Evolutionary conservation across 2,113 vertebrate species (phyloP).

Genomic region (Mesitornis unicolor): DNA sequence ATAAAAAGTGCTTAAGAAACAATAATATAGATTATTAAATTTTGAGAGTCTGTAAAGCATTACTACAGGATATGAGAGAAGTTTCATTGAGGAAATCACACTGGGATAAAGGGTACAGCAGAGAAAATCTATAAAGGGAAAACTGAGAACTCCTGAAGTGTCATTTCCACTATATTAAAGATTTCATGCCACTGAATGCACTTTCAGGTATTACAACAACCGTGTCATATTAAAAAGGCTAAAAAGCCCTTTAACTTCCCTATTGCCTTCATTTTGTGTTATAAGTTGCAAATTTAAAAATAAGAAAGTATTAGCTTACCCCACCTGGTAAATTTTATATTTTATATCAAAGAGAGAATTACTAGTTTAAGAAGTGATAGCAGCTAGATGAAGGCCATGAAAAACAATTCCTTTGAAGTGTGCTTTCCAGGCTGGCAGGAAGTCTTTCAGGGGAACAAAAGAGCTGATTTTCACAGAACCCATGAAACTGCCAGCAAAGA

Average conservation of each 20-base stretch:
- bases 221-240: neutral
- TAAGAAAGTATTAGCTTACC: neutral
- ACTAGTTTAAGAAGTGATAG: neutral
- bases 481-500: rapidly evolving
- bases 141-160: neutral
- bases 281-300: neutral
- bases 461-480: neutral
- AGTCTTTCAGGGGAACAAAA: neutral
- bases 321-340: neutral
- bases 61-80: neutral
- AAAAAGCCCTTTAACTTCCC: neutral
- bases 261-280: neutral
- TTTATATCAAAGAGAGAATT: neutral
- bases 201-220: neutral
- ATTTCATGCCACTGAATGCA: neutral
- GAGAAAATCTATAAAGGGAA: neutral
- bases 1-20: neutral
- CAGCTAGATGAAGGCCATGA: neutral
- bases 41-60: neutral
- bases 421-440: neutral
- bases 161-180: neutral
- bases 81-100: neutral
- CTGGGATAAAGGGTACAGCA: neutral
- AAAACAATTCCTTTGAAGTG: neutral
- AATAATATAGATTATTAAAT: neutral